Evolutionary conservation across 2,113 vertebrate genomes (phyloP), one percentile per base, ranked within the genome.

Genomic region (Rhabdornis inornatus): DNA sequence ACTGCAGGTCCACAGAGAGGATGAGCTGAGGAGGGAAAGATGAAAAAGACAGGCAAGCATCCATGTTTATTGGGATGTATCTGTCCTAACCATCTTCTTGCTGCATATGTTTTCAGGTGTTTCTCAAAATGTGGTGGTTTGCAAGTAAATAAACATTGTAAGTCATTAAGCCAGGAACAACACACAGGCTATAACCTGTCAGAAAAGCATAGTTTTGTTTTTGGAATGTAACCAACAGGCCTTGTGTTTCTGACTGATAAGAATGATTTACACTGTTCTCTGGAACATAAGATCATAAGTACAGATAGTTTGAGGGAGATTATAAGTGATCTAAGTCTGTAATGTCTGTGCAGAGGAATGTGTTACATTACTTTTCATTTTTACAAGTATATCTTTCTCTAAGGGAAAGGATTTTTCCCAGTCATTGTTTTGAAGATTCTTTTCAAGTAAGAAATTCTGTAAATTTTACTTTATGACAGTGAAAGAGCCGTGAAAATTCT

Each of bases 231-330:
- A 65, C 68, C 79, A 88, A 20, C 23, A 74, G 37, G 63, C 31
- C 63, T 86, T 44, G 25, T 95, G 85, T 35, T 93, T 85, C 72
- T 53, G 66, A 68, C 63, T 94, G 79, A 80, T 93, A 94, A 95
- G 71, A 87, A 80, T 3, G 20, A 40, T 49, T 88, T 72, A 69
- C 39, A 28, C 59, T 72, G 23, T 50, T 92, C 59, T 45, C 23
- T 77, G 33, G 28, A 86, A 88, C 30, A 78, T 6, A 69, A 47
- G 21, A 84, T 14, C 3, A 9, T 83, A 79, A 83, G 7, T 78
- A 45, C 45, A 87, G 47, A 45, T 57, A 83, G n/a, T 56, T 69
- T 70, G 55, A 65, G 45, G 72, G 57, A 80, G 45, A 47, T 77
- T 93, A 31, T 74, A 87, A 69, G 6, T 63, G 31, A 55, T 37